A percentile compares a stretch with the other conserved stretches of the same genome.
Conservation (phyloP, 64 coral and sea anemone genomes). For the Actinia tenebrosa region DNA sequence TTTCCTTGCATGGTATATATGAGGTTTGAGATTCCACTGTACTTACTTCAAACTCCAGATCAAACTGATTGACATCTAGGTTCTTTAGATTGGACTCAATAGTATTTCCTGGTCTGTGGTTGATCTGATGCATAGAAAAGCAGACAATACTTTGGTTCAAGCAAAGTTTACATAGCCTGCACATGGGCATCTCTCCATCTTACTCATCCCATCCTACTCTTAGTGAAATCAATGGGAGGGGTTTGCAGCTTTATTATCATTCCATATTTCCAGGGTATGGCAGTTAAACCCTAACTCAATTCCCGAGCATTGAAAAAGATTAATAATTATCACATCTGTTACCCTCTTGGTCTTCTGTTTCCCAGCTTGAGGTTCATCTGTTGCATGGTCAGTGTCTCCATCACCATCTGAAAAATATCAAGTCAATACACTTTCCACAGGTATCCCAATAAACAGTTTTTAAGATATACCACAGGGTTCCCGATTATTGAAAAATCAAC, state of each 20-base stretch:
- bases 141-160: not conserved
- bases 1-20: no score
- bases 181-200: not conserved
- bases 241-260: no score
- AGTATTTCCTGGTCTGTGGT: conserved; percentile 55
- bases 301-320: no score
- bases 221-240: not conserved
- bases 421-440: not conserved
- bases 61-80: conserved; percentile 88
- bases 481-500: not conserved
- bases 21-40: no score
- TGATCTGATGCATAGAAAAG: not conserved
- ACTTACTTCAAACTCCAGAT: conserved; percentile 93
- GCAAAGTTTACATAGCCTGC: not conserved
- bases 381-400: not conserved
- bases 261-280: no score
- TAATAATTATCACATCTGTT: no score
- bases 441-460: not conserved
- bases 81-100: conserved; percentile 84
- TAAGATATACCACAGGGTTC: not conserved
- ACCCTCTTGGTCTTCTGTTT: conserved; percentile 23
- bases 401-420: not conserved
- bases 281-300: no score
- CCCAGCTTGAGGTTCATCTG: not conserved
- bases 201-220: not conserved